Percentiles rank a stretch among this genome's conserved stretches.
Conservation (phyloP, 2,797 vertebrate species). For the Ataeniobius toweri region DNA sequence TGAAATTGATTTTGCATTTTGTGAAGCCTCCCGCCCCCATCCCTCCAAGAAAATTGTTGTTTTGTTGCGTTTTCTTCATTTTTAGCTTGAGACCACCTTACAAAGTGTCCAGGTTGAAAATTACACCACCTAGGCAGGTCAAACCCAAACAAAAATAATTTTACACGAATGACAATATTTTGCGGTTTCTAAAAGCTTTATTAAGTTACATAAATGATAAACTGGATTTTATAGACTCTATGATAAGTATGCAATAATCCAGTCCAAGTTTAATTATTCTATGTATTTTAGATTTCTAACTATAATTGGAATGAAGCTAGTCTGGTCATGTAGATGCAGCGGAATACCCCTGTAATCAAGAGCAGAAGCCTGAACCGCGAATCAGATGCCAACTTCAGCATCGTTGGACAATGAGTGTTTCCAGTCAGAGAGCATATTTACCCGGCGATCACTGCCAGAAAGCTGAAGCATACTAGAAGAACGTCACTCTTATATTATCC, state of each 20-base stretch:
- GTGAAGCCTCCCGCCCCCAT: too few species aligned
- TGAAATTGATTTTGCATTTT: background rate
- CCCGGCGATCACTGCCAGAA: constrained; percentile 19
- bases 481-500: too few species aligned
- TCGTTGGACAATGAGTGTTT: background rate
- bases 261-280: background rate
- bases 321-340: background rate
- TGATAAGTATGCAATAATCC: background rate
- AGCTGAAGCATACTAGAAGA: background rate
- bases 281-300: background rate
- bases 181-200: too few species aligned
- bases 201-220: background rate
- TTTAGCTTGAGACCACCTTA: background rate
- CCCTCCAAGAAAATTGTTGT: background rate
- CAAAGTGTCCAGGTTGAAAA: background rate
- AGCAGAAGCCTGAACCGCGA: background rate
- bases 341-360: background rate
- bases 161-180: background rate
- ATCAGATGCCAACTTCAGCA: constrained; percentile 1
- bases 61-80: background rate
- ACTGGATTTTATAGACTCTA: background rate
- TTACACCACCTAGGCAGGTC: background rate
- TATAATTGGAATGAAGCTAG: background rate
- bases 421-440: constrained; percentile 53
- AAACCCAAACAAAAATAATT: background rate